Conservation (phyloP, 2,113 vertebrate genomes). For the Phasianus colchicus region DNA sequence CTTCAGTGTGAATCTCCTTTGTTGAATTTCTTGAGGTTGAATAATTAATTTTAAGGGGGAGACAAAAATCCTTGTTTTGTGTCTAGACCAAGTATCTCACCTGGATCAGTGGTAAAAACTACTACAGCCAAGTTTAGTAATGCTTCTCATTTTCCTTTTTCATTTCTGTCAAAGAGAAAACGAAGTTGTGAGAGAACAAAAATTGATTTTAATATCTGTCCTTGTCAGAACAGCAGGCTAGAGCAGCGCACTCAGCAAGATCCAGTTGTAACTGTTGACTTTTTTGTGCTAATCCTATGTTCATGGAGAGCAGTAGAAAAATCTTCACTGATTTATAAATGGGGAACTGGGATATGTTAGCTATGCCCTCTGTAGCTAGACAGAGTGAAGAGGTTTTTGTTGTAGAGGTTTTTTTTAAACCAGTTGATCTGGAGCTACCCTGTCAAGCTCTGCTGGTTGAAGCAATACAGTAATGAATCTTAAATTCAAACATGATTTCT, state of each 20-base stretch:
- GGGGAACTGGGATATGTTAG: neutral
- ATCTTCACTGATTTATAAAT: neutral
- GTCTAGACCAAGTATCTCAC: neutral
- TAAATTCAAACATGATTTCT: constrained; percentile 7
- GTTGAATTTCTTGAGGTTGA: neutral
- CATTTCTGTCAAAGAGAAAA: neutral
- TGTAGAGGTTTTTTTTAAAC: neutral
- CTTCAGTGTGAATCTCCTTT: neutral
- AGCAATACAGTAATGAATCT: neutral
- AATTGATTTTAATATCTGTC: neutral
- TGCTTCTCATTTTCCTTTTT: neutral
- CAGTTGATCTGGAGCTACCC: neutral
- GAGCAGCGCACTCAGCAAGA: neutral
- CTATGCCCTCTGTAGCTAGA: neutral
- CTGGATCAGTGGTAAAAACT: neutral
- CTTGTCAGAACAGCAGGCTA: neutral
- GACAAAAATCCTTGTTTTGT: neutral
- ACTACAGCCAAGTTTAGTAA: neutral
- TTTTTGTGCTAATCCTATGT: neutral
- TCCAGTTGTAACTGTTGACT: neutral
- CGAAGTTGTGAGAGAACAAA: neutral
- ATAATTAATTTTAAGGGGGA: neutral
- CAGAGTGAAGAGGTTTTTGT: neutral
- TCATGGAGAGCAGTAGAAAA: neutral
- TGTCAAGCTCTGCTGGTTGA: neutral